These are phyloP conservation scores for Crocuta crocuta DNA, from an alignment of 2,113 vertebrate species.

Conservation along the genomic window DNA sequence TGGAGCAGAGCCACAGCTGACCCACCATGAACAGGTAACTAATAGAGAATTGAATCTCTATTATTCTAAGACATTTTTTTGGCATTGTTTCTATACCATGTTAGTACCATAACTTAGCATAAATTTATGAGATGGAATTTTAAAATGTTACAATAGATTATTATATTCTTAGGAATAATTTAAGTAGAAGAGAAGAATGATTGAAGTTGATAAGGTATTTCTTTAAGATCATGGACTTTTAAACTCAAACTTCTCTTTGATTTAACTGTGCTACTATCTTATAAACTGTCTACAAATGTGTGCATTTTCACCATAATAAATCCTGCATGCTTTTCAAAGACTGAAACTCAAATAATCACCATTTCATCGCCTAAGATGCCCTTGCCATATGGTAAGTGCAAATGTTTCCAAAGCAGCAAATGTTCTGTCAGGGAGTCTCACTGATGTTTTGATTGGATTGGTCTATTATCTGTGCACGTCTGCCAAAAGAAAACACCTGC, in stretches of 20 bases:
- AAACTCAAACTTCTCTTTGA: constrained; percentile 65
- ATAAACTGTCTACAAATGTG: constrained; percentile 69
- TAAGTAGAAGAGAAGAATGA: not conserved
- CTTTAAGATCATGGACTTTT: not conserved
- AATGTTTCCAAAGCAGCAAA: constrained; percentile 87
- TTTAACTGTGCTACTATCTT: constrained; percentile 59
- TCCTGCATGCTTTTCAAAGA: constrained; percentile 74
- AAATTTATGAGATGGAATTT: not conserved
- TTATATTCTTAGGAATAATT: not conserved
- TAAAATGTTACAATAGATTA: not conserved
- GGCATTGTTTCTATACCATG: not conserved
- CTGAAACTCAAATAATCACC: constrained; percentile 78
- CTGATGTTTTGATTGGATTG: constrained; percentile 85
- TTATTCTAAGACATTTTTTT: not conserved
- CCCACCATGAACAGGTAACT: not conserved
- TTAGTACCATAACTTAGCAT: not conserved
- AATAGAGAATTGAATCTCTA: not conserved
- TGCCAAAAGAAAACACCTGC: constrained; percentile 86
- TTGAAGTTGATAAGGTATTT: not conserved
- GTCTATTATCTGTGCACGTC: constrained; percentile 84
- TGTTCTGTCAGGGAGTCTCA: constrained; percentile 83
- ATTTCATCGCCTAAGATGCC: constrained; percentile 80
- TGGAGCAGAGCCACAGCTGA: not conserved
- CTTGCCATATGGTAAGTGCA: constrained; percentile 86
- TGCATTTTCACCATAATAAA: constrained; percentile 82